Conservation (phyloP, 2,888 invertebrate genomes). For the Stegana nigrithorax region DNA sequence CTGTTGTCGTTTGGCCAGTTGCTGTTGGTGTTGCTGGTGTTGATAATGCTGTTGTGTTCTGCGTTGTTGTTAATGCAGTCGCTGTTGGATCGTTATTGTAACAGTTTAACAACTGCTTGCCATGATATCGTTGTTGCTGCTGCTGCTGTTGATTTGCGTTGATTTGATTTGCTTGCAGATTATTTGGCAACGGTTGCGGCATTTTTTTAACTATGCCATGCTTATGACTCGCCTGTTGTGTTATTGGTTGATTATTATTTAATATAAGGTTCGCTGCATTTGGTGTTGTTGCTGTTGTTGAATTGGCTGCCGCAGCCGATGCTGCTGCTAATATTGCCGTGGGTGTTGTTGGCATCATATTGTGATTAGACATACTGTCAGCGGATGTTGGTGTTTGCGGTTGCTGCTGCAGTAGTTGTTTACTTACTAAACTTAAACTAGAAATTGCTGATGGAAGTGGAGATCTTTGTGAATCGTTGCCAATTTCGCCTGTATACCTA, state of each 20-base stretch:
- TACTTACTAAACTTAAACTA: constrained; percentile 66
- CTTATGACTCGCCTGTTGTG: too few relatives aligned
- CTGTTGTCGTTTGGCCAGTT: not conserved
- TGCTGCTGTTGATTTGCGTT: constrained; percentile 21
- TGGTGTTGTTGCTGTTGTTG: constrained; percentile 18
- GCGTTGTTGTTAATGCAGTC: constrained; percentile 16
- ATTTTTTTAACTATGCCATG: constrained; percentile 32
- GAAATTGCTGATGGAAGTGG: constrained; percentile 68
- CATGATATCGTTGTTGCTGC: constrained; percentile 14
- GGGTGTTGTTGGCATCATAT: constrained; percentile 25
- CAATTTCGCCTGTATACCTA: constrained; percentile 68
- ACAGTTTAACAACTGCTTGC: too few relatives aligned
- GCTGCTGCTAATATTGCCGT: constrained; percentile 18
- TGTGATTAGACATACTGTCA: constrained; percentile 10
- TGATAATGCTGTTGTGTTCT: constrained; percentile 19
- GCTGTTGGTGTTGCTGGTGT: constrained; percentile 1
- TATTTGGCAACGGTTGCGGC: constrained; percentile 51
- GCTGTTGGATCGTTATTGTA: constrained; percentile 34
- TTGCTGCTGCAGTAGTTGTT: constrained; percentile 47
- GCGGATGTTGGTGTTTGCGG: constrained; percentile 26
- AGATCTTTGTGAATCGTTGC: constrained; percentile 68
- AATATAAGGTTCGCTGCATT: constrained; percentile 23
- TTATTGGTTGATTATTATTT: too few relatives aligned
- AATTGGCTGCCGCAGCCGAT: constrained; percentile 16
- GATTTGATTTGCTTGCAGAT: too few relatives aligned